Evolutionary conservation across 1,140 invertebrate species (phyloP), one percentile per base, ranked within the genome.

Genomic region (Caerostris darwini): DNA sequence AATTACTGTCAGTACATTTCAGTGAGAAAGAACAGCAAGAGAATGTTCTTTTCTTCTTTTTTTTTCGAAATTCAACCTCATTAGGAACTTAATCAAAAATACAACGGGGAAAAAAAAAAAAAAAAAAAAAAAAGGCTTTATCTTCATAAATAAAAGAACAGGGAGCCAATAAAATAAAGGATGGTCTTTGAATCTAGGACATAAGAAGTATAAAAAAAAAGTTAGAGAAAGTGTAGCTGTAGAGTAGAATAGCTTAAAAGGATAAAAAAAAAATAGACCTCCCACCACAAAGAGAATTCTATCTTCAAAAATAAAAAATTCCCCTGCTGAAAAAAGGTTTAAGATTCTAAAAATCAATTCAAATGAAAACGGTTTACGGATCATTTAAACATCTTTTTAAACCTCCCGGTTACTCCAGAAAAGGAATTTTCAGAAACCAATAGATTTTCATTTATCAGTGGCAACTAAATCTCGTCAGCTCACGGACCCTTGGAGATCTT

Each of bases 301-400:
- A 64, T 64, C 14, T 14, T 14, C 19, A 50, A 77, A 77, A 77
- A 50, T 7, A 19, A 77, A 50, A 77, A 77, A 77, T 5, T 10
- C 14, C 14, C 5, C 12, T 64, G 61, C 4, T 0, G 61, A 64
- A 64, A 6, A 4, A 34, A 34, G 67, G 4, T 69, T 6, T 69
- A 14, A 83, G 81, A 83, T 83, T 83, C 34, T 83, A 3, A 87
- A 17, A 87, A 87, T 87, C 57, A n/a, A 87, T 87, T 87, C 57
- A 87, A 87, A 87, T 87, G 85, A 61, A 61, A 87, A 34, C 83
- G 85, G n/a, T 34, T 61, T 61, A 61, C 57, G 58, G 85, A 61
- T 87, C 85, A 87, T 87, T 87, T 87, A 87, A 87, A 61, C 57
- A 59, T 10, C 85, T 61, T 87, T 86, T 85, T 77, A 77, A 77